These are phyloP conservation scores for Ageneiosus marmoratus DNA, from an alignment of 2,113 vertebrate species.

Conservation along the genomic window DNA sequence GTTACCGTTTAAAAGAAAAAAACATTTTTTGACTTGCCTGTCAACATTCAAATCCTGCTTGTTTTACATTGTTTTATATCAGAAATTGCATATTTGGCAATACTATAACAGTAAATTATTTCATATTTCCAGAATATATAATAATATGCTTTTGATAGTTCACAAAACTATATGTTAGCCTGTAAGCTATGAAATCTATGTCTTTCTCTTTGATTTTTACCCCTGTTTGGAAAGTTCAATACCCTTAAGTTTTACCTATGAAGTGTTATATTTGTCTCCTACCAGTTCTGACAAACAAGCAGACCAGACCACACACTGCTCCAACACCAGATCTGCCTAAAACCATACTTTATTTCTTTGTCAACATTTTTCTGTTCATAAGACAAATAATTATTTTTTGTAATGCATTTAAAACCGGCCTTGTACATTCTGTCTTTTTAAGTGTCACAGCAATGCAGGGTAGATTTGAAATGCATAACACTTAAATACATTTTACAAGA, in stretches of 20 bases:
- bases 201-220: neutral
- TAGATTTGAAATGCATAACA: too few species aligned
- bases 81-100: neutral
- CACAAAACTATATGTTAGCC: neutral
- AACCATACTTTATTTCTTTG: neutral
- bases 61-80: neutral
- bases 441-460: too few species aligned
- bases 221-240: neutral
- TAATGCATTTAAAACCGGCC: neutral
- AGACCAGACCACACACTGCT: neutral
- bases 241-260: too few species aligned
- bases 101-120: too few species aligned
- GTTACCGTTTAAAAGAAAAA: neutral
- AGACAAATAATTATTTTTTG: neutral
- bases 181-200: neutral
- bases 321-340: neutral
- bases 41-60: neutral
- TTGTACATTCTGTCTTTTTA: too few species aligned
- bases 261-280: neutral
- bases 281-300: neutral
- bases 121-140: neutral
- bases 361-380: neutral
- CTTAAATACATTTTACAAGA: too few species aligned
- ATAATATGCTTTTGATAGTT: neutral
- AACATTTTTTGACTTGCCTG: neutral